A percentile compares a stretch with the other conserved stretches of the same genome.
Conservation (phyloP, 1,140 invertebrate species). For the Aleiodes sp. region DNA sequence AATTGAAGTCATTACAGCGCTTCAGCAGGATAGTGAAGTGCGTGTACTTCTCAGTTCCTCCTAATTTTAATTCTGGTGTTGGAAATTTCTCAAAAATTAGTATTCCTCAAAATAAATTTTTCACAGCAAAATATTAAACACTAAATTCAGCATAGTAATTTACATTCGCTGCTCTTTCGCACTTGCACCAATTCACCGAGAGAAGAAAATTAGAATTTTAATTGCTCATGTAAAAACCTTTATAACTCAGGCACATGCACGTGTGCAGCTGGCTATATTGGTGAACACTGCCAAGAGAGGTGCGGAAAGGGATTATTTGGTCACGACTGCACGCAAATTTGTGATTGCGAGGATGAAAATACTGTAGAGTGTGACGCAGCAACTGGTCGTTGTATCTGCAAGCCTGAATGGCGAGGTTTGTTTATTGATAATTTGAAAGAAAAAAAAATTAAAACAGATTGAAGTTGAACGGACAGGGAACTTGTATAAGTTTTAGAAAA, state of each 20-base stretch:
- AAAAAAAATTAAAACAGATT: neutral
- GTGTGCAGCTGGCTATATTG: slow-evolving; percentile 87
- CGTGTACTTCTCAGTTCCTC: too few species aligned
- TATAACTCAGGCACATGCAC: slow-evolving; percentile 78
- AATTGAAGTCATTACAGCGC: too few species aligned
- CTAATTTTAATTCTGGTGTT: too few species aligned
- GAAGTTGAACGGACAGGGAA: too few species aligned
- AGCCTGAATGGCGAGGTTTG: slow-evolving; percentile 80
- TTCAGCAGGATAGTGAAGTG: too few species aligned
- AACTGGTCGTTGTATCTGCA: slow-evolving; percentile 86
- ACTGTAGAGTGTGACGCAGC: slow-evolving; percentile 80
- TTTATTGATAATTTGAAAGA: slow-evolving; percentile 26
- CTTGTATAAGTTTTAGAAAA: too few species aligned
- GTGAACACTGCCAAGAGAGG: slow-evolving; percentile 78
- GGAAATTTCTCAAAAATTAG: too few species aligned
- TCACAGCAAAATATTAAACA: too few species aligned
- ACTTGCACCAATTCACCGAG: slow-evolving; percentile 37
- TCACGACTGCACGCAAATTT: slow-evolving; percentile 74
- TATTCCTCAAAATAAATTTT: too few species aligned
- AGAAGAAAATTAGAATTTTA: too few species aligned
- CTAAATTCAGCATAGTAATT: too few species aligned
- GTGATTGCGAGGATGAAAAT: slow-evolving; percentile 77
- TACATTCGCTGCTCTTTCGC: slow-evolving; percentile 36
- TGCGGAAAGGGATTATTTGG: slow-evolving; percentile 79
- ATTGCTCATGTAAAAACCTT: slow-evolving; percentile 26